These are phyloP conservation scores for Epicauta chinensis DNA, from an alignment of 1,140 invertebrate genomes.

Conservation along the genomic window DNA sequence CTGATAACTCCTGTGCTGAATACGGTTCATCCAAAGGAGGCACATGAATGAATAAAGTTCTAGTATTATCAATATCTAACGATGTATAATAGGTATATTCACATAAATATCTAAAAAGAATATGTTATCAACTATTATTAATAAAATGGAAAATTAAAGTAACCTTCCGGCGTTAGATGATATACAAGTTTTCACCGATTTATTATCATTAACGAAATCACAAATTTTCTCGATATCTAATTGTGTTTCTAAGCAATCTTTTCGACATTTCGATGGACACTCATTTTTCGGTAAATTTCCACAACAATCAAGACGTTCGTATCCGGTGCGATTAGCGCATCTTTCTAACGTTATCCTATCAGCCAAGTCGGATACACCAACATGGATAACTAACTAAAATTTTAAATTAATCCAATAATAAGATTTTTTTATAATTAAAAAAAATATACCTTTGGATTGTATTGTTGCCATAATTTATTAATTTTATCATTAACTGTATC, in stretches of 20 bases:
- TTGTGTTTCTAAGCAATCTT: conserved; percentile 41
- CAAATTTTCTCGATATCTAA: conserved; percentile 43
- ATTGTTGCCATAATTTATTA: conserved; percentile 56
- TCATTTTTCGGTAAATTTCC: conserved; percentile 41
- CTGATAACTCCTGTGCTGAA: conserved; percentile 46
- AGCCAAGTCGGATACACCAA: conserved; percentile 53
- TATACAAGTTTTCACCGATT: conserved; percentile 32
- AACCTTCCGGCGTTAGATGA: conserved; percentile 46
- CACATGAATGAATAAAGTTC: conserved; percentile 61
- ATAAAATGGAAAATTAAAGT: neutral
- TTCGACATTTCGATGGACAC: conserved; percentile 39
- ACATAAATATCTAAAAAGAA: conserved; percentile 53
- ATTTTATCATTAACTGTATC: conserved; percentile 52
- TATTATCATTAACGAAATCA: conserved; percentile 41
- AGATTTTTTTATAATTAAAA: neutral
- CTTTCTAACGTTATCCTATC: conserved; percentile 52
- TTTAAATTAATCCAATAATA: conserved; percentile 3
- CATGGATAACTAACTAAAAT: conserved; percentile 57
- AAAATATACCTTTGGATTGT: conserved; percentile 53
- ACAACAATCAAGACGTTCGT: conserved; percentile 46
- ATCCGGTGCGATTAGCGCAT: conserved; percentile 51
- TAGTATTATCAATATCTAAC: conserved; percentile 46
- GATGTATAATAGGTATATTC: conserved; percentile 66
- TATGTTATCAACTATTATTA: neutral
- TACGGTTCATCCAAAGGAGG: conserved; percentile 52